These are phyloP conservation scores for Palloptera scutellata DNA, from an alignment of 2,888 invertebrate species.

Conservation along the genomic window DNA sequence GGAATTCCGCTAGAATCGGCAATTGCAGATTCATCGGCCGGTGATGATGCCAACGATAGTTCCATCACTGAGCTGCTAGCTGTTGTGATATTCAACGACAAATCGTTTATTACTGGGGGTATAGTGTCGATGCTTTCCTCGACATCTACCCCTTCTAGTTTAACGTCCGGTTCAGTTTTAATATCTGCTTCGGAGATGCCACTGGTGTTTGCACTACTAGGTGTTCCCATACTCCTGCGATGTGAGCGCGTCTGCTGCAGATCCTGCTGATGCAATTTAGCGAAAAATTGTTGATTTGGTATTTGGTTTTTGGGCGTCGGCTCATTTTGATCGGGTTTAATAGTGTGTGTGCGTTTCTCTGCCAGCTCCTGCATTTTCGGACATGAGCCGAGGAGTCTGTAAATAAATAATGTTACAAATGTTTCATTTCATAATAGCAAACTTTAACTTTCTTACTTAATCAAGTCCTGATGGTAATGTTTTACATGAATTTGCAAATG, in stretches of 20 bases:
- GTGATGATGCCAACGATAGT: slow-evolving; percentile 34
- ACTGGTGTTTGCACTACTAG: slow-evolving; percentile 18
- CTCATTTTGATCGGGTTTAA: slow-evolving; percentile 70
- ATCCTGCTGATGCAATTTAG: slow-evolving; percentile 64
- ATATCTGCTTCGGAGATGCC: slow-evolving; percentile 17
- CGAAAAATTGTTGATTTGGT: slow-evolving; percentile 63
- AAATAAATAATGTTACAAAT: slow-evolving; percentile 2
- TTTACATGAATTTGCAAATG: slow-evolving; percentile 93
- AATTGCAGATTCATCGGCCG: slow-evolving; percentile 32
- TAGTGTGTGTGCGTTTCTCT: slow-evolving; percentile 70
- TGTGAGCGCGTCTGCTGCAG: slow-evolving; percentile 55
- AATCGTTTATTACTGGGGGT: slow-evolving; percentile 17
- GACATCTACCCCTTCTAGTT: not conserved
- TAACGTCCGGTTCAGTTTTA: slow-evolving; percentile 23
- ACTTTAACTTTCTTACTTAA: slow-evolving; percentile 64
- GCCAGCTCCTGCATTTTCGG: slow-evolving; percentile 89
- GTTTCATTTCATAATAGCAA: not conserved
- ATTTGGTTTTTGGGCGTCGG: slow-evolving; percentile 62
- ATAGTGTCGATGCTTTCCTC: slow-evolving; percentile 10
- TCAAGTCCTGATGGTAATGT: slow-evolving; percentile 87
- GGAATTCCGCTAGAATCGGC: slow-evolving; percentile 19
- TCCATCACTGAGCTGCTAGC: slow-evolving; percentile 30
- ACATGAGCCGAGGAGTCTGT: slow-evolving; percentile 72
- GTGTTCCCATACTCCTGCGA: slow-evolving; percentile 41
- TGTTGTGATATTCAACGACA: slow-evolving; percentile 30